Base-by-base conservation (phyloP, 2,888 invertebrate genomes). In the Leptothorax acervorum region DNA sequence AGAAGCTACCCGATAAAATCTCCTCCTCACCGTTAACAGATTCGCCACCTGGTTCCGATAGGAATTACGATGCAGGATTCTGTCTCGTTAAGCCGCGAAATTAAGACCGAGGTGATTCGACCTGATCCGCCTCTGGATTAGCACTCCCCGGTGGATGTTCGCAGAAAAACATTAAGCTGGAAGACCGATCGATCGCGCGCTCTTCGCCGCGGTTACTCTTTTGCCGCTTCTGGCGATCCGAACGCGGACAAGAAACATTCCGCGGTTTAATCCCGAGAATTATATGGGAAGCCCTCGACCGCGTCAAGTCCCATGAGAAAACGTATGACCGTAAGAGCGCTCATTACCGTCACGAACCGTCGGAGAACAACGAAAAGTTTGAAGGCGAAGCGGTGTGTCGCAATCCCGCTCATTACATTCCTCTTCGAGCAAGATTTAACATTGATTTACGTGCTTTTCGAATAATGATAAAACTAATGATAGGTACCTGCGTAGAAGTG, bases 71-170 rank as follows among this genome's bases (percentile, higher is more conserved):
- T 45, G 66, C 66, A n/a, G 45, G 78, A 78, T 68, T 78, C 55
- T 66, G 66, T 78, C 66, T 78, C 45, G 78, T 78, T 78, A 78
- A 78, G 78, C 78, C 78, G 78, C 57, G 78, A 78, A 78, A 78
- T 78, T 78, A 78, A 78, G 78, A 68, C 15, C 78, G 57, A 57
- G 11, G 78, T 45, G 31, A 66, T 57, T 31, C 66, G 66, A 78
- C 31, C n/a, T 57, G 78, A 78, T 57, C 45, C 78, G 55, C 55
- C 57, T 78, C n/a, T 42, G 78, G 31, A 66, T 78, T 42, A 66
- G 28, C 66, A 8, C 23, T 57, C 42, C 39, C 3, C 6, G 57
- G 28, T 60, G 66, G 48, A 66, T 66, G 48, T 18, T 39, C 12
- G 65, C 15, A 66, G 42, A 66, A 62, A 57, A 78, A 68, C 57